A percentile compares a stretch with the other conserved stretches of the same genome.
phyloP scores from a whole-genome alignment of 1,140 invertebrate species.

The Macrotrachela quadricornifera region DNA sequence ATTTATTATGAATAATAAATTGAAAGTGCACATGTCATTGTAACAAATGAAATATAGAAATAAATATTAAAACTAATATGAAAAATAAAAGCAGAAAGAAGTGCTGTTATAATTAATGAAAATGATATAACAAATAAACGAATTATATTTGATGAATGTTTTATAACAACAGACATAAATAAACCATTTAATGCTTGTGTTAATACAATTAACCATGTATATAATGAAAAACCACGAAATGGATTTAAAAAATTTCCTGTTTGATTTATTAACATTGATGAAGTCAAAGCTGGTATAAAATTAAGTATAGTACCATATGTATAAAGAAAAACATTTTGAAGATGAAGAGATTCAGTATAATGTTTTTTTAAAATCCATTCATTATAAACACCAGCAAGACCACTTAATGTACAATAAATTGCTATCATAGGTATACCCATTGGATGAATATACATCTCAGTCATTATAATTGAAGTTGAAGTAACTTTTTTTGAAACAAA shows the following conservation, averaged over 20 bases:
- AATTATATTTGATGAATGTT: slow-evolving; percentile 27
- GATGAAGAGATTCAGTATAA: slow-evolving; percentile 11
- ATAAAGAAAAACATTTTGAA: slow-evolving; percentile 8
- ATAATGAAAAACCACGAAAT: slow-evolving; percentile 17
- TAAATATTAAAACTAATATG: too few species aligned
- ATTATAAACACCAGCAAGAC: slow-evolving; percentile 22
- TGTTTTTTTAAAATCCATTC: slow-evolving; percentile 25
- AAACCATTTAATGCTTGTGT: slow-evolving; percentile 22
- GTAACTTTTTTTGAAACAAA: too few species aligned
- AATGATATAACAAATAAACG: slow-evolving; percentile 22
- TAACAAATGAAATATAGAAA: too few species aligned
- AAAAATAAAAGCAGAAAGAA: too few species aligned
- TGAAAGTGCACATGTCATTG: too few species aligned
- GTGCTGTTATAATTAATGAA: too few species aligned
- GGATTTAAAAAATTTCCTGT: background rate
- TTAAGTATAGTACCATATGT: slow-evolving; percentile 2
- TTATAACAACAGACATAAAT: slow-evolving; percentile 27
- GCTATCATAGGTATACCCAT: slow-evolving; percentile 19
- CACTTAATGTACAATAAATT: slow-evolving; percentile 19
- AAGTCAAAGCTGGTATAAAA: background rate
- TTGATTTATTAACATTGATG: background rate
- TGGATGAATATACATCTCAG: slow-evolving; percentile 15
- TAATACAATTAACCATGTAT: slow-evolving; percentile 17
- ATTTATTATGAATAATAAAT: too few species aligned
- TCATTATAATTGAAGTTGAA: background rate